Evolutionary conservation across 2,888 invertebrate species (phyloP), one percentile per base, ranked within the genome.

Genomic region (Julus scandinavius): DNA sequence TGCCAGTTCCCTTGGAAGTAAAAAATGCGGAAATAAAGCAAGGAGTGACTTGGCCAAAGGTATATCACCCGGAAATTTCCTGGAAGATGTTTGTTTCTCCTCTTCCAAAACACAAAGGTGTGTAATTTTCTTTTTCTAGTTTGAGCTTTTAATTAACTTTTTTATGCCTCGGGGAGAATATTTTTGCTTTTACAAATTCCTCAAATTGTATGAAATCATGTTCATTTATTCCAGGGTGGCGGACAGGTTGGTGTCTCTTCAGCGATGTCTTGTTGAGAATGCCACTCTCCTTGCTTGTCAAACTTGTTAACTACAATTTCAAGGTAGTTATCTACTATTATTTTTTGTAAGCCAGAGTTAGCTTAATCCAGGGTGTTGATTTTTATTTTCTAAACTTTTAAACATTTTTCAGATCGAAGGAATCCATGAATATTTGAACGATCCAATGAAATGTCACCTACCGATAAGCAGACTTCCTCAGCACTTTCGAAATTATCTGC

Each of bases 21-120:
- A 50, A 58, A 13, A 17, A 80, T 38, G 63, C 38, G 13, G 80
- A 72, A 45, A 63, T 49, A 15, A 45, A n/a, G 3, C 50, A 80
- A n/a, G 85, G 41, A 38, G 54, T 89, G 20, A 50, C 87, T 72
- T 87, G 90, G 40, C 91, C 91, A 0, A 90, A 89, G 17, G 90
- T 92, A 0, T 92, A 91, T 88, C 86, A 90, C 49, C 90, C 91
- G 88, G 91, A 91, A 80, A 92, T 95, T 6, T 93, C 93, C 90
- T 96, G 96, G 95, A 95, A 94, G 91, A 95, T 95, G 92, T 96
- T 96, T 91, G 92, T 96, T 17, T 94, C 95, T 0, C 95, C 96
- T 0, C 91, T 96, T 85, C 94, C 94, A 49, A 13, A 3, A 13
- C 38, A 80, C 38, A 13, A 9, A 80, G 80, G 80, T 80, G 2